Evolutionary conservation across 2,797 vertebrate genomes (phyloP).

Genomic region (Enteromius paludinosus): DNA sequence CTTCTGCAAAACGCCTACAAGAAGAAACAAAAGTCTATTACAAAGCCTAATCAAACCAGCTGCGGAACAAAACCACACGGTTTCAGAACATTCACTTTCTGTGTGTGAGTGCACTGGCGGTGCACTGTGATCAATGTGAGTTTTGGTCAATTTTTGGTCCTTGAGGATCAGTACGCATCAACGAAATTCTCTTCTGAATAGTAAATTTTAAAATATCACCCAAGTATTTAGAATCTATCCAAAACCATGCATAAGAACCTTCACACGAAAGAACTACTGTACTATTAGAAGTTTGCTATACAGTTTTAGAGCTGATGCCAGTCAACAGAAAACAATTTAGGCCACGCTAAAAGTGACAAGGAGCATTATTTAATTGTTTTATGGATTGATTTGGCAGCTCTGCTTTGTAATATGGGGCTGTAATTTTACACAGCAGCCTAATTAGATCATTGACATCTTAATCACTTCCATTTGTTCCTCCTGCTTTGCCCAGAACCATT

Average conservation of each 20-base stretch:
- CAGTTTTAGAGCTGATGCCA: neutral
- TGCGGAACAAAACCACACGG: neutral
- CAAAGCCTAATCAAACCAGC: neutral
- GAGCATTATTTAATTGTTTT: conserved; percentile 44
- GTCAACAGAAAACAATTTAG: conserved; percentile 37
- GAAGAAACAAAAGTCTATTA: neutral
- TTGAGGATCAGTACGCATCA: neutral
- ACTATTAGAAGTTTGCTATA: neutral
- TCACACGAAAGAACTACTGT: neutral
- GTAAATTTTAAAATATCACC: neutral
- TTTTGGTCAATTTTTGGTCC: conserved; percentile 15
- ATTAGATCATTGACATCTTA: conserved; percentile 51
- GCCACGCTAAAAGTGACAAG: conserved; percentile 34
- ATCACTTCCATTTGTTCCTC: conserved; percentile 47
- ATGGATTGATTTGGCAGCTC: conserved; percentile 48
- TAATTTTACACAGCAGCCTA: conserved; percentile 39
- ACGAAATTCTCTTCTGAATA: neutral
- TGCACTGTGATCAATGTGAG: conserved; percentile 53
- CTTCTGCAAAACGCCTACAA: neutral
- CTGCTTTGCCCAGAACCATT: conserved; percentile 47
- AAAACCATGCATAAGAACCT: neutral
- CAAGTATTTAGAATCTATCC: neutral
- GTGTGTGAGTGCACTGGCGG: conserved; percentile 12
- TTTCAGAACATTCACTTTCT: neutral
- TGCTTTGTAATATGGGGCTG: conserved; percentile 33